Evolutionary conservation across 2,888 invertebrate species (phyloP).

Genomic region (Mythimna impura): DNA sequence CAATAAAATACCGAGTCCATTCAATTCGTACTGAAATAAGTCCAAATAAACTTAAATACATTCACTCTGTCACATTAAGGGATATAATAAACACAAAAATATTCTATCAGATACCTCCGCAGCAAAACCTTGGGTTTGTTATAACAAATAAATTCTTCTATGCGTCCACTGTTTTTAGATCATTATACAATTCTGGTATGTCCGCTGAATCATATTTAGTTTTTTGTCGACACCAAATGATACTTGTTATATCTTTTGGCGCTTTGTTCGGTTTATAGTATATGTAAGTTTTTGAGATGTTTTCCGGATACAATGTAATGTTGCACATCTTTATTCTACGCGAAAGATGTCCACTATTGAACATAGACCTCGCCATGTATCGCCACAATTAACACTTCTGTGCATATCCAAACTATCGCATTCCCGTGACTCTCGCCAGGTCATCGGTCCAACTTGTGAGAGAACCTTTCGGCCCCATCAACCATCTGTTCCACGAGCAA

Average conservation of each 20-base stretch:
- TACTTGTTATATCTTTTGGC: conserved; percentile 70
- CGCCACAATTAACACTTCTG: too few relatives aligned
- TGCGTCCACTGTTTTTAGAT: conserved; percentile 63
- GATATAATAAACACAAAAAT: conserved; percentile 81
- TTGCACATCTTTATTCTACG: too few relatives aligned
- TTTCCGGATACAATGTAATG: conserved; percentile 21
- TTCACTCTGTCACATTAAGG: conserved; percentile 86
- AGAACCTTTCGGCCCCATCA: too few relatives aligned
- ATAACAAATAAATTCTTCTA: conserved; percentile 69
- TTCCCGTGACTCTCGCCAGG: too few relatives aligned
- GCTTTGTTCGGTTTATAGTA: conserved; percentile 62
- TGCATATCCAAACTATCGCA: too few relatives aligned
- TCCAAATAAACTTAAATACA: conserved; percentile 72
- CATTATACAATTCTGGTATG: conserved; percentile 74
- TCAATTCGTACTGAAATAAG: conserved; percentile 58
- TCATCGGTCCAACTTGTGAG: too few relatives aligned
- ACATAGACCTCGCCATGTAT: too few relatives aligned
- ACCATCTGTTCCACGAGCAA: too few relatives aligned
- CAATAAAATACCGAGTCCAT: conserved; percentile 51
- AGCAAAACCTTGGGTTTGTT: conserved; percentile 73
- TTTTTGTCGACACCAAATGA: conserved; percentile 61
- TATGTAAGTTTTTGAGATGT: conserved; percentile 58
- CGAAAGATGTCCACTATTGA: too few relatives aligned
- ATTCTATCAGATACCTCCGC: conserved; percentile 77
- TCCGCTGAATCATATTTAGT: conserved; percentile 67